Evolutionary conservation across 2,888 invertebrate genomes (phyloP), one percentile per base, ranked within the genome.

Genomic region (Machimus atricapillus): DNA sequence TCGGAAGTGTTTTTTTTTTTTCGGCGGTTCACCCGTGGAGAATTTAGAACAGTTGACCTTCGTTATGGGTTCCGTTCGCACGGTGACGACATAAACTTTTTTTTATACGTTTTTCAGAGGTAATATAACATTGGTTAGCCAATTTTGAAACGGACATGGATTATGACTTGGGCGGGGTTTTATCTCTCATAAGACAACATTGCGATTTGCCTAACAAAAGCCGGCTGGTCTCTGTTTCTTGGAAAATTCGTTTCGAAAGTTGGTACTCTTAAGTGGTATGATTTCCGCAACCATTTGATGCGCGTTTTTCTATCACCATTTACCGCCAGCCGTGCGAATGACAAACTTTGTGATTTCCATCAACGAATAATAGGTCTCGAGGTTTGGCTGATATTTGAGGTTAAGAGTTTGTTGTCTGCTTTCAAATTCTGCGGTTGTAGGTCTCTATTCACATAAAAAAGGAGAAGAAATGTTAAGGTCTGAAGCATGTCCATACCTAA

Each of bases 41-140:
- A 79, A 79, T 79, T 27, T 56, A 27, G 79, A 79, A 46, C 52
- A 52, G 52, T 14, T 56, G 79, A 79, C 79, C 79, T 79, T 79
- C 79, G 16, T 16, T 27, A 27, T 7, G 52, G 31, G 52, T 79
- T 79, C 79, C 52, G 52, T 52, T 79, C 27, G 52, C n/a, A 37
- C 78, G 14, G 78, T 78, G 43, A 46, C 78, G 78, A 78, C 43
- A 78, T 19, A 46, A 19, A 43, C 40, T 43, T 40, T 52, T 19
- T 58, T 58, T 58, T 58, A 1, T 12, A 14, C 37, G 6, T 4
- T 12, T 66, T 66, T 66, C 66, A 66, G 27, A 19, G 12, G 66
- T 27, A n/a, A 8, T 27, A n/a, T 66, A 66, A 66, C 23, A 23
- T 66, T 66, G 27, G 66, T 19, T 27, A 12, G 23, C 23, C 23